Evolutionary conservation across 2,888 invertebrate species (phyloP).

Genomic region (Apotomis capreana): DNA sequence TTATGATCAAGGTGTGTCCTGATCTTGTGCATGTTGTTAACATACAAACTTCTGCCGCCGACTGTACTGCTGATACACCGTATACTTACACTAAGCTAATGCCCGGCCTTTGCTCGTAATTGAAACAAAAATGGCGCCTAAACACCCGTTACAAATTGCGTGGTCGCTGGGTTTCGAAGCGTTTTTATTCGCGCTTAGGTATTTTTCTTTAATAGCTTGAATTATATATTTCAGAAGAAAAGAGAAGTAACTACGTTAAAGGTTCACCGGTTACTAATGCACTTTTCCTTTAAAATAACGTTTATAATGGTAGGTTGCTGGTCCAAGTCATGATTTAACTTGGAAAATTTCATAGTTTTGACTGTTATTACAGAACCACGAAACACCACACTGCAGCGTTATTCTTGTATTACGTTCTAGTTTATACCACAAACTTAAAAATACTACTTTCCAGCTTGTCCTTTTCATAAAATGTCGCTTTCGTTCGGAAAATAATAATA

Average conservation of each 20-base stretch:
- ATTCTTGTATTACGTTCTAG: too few species aligned
- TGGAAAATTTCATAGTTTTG: too few species aligned
- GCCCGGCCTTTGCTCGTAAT: conserved; percentile 22
- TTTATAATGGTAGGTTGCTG: not conserved
- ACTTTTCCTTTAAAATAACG: not conserved
- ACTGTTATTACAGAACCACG: too few species aligned
- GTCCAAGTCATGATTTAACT: too few species aligned
- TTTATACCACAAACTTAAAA: too few species aligned
- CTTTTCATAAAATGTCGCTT: too few species aligned
- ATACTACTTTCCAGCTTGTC: too few species aligned
- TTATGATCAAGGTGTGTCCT: too few species aligned
- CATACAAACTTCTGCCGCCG: not conserved
- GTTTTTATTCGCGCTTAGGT: conserved; percentile 34
- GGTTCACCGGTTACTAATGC: not conserved
- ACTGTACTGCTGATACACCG: not conserved
- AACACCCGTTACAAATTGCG: conserved; percentile 33
- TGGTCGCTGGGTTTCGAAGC: conserved; percentile 28
- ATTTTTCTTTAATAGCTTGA: conserved; percentile 26
- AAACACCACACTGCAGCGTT: too few species aligned
- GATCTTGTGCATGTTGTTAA: too few species aligned
- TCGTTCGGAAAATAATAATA: too few species aligned
- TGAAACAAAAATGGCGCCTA: conserved; percentile 40
- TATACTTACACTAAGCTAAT: conserved; percentile 30
- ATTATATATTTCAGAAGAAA: not conserved
- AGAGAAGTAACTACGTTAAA: not conserved